These are phyloP conservation scores for Caerostris extrusa DNA, from an alignment of 1,140 invertebrate genomes.

Conservation along the genomic window DNA sequence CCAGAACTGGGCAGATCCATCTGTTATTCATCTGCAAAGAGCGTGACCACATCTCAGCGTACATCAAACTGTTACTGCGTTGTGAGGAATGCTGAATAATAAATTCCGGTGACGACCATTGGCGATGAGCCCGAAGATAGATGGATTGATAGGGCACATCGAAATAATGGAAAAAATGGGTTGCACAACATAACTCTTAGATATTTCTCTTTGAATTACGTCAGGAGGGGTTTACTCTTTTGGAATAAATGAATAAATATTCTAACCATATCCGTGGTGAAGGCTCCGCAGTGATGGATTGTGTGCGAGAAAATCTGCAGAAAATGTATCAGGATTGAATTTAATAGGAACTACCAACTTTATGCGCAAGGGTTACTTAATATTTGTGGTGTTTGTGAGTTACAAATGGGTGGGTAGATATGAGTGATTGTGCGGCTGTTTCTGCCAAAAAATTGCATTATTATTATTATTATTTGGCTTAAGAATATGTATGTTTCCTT, in stretches of 20 bases:
- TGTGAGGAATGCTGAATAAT: neutral
- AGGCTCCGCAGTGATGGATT: neutral
- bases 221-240: conserved; percentile 15
- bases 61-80: neutral
- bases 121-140: conserved; percentile 21
- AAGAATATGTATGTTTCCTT: too few relatives aligned
- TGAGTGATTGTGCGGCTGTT: too few relatives aligned
- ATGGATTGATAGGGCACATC: conserved; percentile 15
- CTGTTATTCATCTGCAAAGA: neutral
- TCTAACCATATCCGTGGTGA: neutral
- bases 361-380: neutral
- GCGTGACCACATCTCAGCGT: neutral
- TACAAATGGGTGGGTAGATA: neutral
- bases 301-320: neutral
- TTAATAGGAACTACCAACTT: neutral
- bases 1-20: neutral
- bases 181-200: conserved; percentile 22
- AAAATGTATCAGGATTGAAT: conserved; percentile 10
- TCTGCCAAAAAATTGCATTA: too few relatives aligned
- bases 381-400: neutral
- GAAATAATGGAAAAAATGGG: conserved; percentile 35
- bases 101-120: neutral
- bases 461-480: neutral
- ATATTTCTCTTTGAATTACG: conserved; percentile 23
- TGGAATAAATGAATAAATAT: conserved; percentile 36